Conservation (phyloP, 2,888 invertebrate genomes). For the Sisyra nigra region DNA sequence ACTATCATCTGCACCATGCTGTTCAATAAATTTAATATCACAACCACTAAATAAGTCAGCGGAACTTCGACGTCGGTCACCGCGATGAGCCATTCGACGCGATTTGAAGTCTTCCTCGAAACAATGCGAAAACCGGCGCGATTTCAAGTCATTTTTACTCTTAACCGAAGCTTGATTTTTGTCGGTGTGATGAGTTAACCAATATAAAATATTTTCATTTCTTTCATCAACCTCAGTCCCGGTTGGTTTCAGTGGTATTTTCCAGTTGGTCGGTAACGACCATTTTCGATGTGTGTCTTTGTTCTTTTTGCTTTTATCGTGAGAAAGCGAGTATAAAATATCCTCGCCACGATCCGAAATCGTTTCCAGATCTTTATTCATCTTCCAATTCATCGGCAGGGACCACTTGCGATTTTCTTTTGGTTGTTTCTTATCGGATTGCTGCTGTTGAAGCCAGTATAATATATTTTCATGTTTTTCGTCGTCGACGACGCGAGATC, state of each 20-base stretch:
- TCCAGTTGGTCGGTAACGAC: conserved; percentile 8
- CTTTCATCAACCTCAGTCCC: background rate
- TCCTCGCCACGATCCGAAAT: conserved; percentile 4
- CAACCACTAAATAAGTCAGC: background rate
- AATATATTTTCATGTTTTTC: conserved; percentile 9
- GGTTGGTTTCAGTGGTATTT: background rate
- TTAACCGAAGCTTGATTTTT: conserved; percentile 1
- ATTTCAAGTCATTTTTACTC: background rate
- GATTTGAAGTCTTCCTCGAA: conserved; percentile 6
- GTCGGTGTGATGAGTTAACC: conserved; percentile 4
- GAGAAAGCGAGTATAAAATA: conserved; percentile 6
- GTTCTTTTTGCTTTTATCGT: conserved; percentile 4
- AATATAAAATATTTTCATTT: conserved; percentile 7
- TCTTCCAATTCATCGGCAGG: conserved; percentile 11
- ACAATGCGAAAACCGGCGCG: conserved; percentile 2
- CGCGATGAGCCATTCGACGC: background rate
- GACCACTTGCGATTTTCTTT: conserved; percentile 14
- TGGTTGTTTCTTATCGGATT: conserved; percentile 9
- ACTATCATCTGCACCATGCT: conserved; percentile 4
- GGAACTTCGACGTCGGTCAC: conserved; percentile 1
- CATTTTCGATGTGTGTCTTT: conserved; percentile 5
- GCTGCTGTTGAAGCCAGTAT: conserved; percentile 7
- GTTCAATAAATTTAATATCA: background rate
- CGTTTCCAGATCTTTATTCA: conserved; percentile 9
- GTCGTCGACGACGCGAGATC: conserved; percentile 8